Evolutionary conservation across 2,888 invertebrate species (phyloP).

Genomic region (Chydorus sphaericus): DNA sequence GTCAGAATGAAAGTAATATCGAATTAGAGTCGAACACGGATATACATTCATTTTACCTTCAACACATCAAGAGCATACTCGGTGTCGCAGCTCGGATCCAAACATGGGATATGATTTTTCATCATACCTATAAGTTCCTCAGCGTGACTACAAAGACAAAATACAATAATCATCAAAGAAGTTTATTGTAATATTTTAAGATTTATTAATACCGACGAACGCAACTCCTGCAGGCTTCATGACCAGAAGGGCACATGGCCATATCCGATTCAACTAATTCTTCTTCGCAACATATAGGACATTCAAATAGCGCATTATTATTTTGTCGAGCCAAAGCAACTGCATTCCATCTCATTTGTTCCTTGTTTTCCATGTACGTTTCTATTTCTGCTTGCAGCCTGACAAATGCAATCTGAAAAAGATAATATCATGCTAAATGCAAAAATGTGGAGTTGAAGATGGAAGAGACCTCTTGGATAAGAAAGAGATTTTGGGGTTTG

Average conservation of each 20-base stretch:
- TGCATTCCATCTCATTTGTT: conserved; percentile 1
- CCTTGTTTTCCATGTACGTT: background rate
- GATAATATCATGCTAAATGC: background rate
- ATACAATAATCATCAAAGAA: background rate
- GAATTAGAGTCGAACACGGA: background rate
- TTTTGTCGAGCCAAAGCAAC: conserved; percentile 24
- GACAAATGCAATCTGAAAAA: conserved; percentile 8
- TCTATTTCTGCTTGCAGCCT: background rate
- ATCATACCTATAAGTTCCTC: conserved; percentile 32
- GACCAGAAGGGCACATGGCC: conserved; percentile 30
- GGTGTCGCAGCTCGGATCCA: conserved; percentile 28
- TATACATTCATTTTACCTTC: conserved; percentile 15
- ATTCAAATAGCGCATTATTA: conserved; percentile 33
- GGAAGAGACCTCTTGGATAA: background rate
- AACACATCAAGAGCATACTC: conserved; percentile 28
- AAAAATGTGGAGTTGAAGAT: background rate
- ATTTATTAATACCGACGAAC: conserved; percentile 28
- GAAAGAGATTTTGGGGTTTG: background rate
- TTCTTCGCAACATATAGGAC: conserved; percentile 40
- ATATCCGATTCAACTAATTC: conserved; percentile 34
- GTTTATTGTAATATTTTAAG: no score
- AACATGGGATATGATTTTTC: conserved; percentile 33
- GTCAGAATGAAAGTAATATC: conserved; percentile 17
- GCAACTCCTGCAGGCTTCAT: conserved; percentile 36
- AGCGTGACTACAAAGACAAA: conserved; percentile 24